Conservation (phyloP, 2,797 vertebrate species). For the Gambelia wislizenii region DNA sequence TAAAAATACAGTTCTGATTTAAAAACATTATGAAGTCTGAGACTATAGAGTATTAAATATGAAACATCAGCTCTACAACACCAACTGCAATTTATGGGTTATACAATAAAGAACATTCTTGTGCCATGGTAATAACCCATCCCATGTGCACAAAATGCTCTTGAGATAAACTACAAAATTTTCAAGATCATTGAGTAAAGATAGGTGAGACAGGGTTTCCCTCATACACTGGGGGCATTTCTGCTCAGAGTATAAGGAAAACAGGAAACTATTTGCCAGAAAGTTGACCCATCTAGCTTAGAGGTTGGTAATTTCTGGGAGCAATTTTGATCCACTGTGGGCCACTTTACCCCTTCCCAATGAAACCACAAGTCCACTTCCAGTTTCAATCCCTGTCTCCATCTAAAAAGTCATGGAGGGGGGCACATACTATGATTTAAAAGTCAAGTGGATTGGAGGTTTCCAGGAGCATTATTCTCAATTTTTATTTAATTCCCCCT, state of each 20-base stretch:
- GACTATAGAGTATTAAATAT: neutral
- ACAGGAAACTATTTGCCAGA: neutral
- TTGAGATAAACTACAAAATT: neutral
- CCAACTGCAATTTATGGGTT: neutral
- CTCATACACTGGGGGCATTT: neutral
- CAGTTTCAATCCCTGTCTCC: too few species aligned
- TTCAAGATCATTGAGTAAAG: neutral
- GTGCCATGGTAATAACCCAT: neutral
- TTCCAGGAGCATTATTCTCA: too few species aligned
- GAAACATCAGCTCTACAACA: neutral
- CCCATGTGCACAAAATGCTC: too few species aligned
- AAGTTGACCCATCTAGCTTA: neutral
- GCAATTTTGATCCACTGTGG: too few species aligned
- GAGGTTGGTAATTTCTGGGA: too few species aligned
- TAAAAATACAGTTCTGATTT: neutral
- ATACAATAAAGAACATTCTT: neutral
- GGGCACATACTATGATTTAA: too few species aligned
- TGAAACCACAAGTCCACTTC: too few species aligned
- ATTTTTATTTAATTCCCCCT: too few species aligned
- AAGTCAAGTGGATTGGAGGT: too few species aligned
- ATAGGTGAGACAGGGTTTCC: neutral
- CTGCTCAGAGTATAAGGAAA: neutral
- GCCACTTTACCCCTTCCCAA: too few species aligned
- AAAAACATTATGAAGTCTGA: neutral
- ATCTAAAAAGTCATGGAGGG: too few species aligned